Evolutionary conservation across 2,888 invertebrate species (phyloP).

Genomic region (Lasioglossum figueresi): DNA sequence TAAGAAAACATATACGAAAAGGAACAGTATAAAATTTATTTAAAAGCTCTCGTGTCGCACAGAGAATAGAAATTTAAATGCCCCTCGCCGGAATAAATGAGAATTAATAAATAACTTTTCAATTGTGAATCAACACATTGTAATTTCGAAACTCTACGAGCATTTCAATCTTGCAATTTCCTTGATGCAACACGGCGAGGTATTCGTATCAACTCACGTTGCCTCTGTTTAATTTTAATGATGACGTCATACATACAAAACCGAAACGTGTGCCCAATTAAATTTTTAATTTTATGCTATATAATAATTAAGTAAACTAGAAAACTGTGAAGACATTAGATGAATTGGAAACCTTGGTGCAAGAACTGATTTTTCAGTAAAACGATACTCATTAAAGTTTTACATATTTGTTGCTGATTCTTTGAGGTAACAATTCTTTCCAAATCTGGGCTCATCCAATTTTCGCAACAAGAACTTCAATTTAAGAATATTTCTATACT

Average conservation of each 20-base stretch:
- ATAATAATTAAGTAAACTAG: not conserved
- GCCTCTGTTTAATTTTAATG: not conserved
- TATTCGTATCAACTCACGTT: not conserved
- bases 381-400: not conserved
- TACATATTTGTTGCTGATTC: not conserved
- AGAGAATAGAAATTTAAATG: not conserved
- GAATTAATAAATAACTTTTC: not conserved
- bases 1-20: not conserved
- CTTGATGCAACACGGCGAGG: not conserved
- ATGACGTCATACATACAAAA: not conserved
- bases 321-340: not conserved
- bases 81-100: not conserved
- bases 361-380: not conserved
- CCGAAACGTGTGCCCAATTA: not conserved
- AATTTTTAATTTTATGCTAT: not conserved
- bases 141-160: not conserved
- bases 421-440: not conserved
- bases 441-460: too few relatives aligned
- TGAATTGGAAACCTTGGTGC: not conserved
- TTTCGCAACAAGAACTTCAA: not conserved
- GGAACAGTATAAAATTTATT: not conserved
- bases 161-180: not conserved
- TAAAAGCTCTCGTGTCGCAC: not conserved
- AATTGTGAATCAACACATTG: not conserved
- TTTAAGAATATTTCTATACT: not conserved